phyloP scores from a whole-genome alignment of 2,797 vertebrate species.

The Cyclura pinguis region DNA sequence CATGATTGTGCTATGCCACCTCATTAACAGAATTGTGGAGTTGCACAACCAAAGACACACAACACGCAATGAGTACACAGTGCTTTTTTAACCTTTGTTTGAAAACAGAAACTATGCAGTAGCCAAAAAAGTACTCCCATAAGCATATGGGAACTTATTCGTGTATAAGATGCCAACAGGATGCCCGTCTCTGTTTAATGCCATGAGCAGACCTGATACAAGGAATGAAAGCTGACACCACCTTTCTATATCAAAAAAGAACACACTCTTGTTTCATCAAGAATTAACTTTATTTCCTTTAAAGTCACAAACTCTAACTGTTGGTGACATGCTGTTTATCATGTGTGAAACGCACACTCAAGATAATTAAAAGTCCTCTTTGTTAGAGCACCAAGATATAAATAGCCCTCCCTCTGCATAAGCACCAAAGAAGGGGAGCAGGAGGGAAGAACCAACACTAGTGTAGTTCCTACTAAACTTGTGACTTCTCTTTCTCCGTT shows the following conservation, averaged over 20 bases:
- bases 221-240: background rate
- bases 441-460: background rate
- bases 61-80: too few relatives aligned
- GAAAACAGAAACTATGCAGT: too few relatives aligned
- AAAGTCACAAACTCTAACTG: constrained; percentile 1
- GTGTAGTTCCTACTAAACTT: background rate
- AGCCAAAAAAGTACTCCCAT: background rate
- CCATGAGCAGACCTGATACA: too few relatives aligned
- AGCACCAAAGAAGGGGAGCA: background rate
- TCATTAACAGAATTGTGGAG: too few relatives aligned
- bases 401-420: constrained; percentile 14
- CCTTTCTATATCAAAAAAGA: background rate
- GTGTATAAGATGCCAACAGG: too few relatives aligned
- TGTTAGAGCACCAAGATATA: constrained; percentile 9
- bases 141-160: background rate
- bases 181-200: too few relatives aligned
- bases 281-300: constrained; percentile 9
- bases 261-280: background rate
- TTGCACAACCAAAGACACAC: too few relatives aligned
- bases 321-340: background rate
- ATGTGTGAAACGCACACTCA: background rate
- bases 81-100: too few relatives aligned
- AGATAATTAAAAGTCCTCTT: constrained; percentile 5
- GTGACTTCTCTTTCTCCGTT: background rate
- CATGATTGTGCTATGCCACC: too few relatives aligned